phyloP scores from a whole-genome alignment of 2,888 invertebrate genomes.

The Panopea generosa region DNA sequence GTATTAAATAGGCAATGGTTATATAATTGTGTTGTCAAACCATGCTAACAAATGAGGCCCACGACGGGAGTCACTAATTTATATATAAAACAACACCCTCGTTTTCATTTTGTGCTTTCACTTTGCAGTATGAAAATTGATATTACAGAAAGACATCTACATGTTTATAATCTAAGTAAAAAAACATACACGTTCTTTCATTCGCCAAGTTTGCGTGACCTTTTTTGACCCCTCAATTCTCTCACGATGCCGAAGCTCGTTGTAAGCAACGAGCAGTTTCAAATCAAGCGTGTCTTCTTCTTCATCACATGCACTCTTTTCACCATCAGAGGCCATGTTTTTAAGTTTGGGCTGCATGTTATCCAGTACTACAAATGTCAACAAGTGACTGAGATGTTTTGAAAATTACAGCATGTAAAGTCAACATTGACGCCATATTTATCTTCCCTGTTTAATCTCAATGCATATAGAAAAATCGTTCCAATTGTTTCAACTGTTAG shows the following conservation, averaged over 20 bases:
- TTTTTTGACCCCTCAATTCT: conserved; percentile 89
- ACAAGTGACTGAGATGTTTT: background rate
- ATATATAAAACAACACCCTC: too few relatives aligned
- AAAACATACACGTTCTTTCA: conserved; percentile 88
- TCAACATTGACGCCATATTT: conserved; percentile 22
- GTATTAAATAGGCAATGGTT: too few relatives aligned
- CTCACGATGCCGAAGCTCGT: conserved; percentile 91
- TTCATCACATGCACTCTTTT: conserved; percentile 65
- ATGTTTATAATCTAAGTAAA: too few relatives aligned
- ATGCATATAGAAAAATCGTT: too few relatives aligned
- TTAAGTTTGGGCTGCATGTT: conserved; percentile 43
- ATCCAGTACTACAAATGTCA: background rate
- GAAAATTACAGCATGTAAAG: conserved; percentile 1
- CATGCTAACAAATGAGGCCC: too few relatives aligned
- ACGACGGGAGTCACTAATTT: too few relatives aligned
- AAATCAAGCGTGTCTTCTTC: conserved; percentile 75
- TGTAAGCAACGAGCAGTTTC: conserved; percentile 89
- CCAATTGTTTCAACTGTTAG: too few relatives aligned
- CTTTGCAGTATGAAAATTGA: too few relatives aligned
- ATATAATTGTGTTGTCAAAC: too few relatives aligned
- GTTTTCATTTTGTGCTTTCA: too few relatives aligned
- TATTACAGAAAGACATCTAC: too few relatives aligned
- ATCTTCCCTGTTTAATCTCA: conserved; percentile 16
- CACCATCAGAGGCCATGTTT: conserved; percentile 41
- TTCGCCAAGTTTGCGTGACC: conserved; percentile 93